phyloP scores from a whole-genome alignment of 1,140 invertebrate genomes.

The Parapsyche elsis region DNA sequence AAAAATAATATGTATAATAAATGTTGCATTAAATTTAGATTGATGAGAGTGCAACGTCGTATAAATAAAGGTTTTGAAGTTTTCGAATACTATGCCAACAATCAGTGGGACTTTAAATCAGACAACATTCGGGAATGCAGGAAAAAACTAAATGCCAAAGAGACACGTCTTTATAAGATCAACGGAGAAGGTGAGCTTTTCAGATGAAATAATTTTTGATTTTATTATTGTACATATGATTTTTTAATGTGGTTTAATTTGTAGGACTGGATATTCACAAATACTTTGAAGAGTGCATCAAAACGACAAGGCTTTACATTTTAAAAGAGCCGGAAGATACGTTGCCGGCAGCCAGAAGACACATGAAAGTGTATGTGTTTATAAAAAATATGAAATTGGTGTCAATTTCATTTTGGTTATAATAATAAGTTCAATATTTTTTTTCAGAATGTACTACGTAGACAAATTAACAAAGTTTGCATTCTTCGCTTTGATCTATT shows the following conservation, averaged over 20 bases:
- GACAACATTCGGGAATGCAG: conserved; percentile 71
- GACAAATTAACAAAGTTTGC: conserved; percentile 66
- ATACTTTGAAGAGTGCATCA: conserved; percentile 80
- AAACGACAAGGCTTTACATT: conserved; percentile 79
- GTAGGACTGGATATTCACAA: conserved; percentile 74
- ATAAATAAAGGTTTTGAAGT: conserved; percentile 86
- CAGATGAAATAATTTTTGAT: not conserved
- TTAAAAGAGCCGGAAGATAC: conserved; percentile 87
- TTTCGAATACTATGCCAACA: conserved; percentile 87
- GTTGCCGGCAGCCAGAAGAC: conserved; percentile 80
- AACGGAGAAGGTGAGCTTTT: conserved; percentile 71
- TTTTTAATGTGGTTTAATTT: conserved; percentile 40
- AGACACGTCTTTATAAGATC: conserved; percentile 74
- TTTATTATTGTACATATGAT: not conserved
- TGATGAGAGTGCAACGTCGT: conserved; percentile 79
- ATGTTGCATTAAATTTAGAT: conserved; percentile 63
- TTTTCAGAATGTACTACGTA: conserved; percentile 74
- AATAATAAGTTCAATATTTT: conserved; percentile 49
- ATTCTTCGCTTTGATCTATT: conserved; percentile 64
- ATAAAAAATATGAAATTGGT: not conserved
- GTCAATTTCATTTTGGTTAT: not conserved
- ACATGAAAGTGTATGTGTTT: conserved; percentile 78
- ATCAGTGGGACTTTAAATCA: conserved; percentile 85
- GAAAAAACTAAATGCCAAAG: conserved; percentile 71
- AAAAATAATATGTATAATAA: not conserved